These are phyloP conservation scores for Aphelenchoides fujianensis DNA, from an alignment of 1,140 invertebrate species.

Conservation along the genomic window DNA sequence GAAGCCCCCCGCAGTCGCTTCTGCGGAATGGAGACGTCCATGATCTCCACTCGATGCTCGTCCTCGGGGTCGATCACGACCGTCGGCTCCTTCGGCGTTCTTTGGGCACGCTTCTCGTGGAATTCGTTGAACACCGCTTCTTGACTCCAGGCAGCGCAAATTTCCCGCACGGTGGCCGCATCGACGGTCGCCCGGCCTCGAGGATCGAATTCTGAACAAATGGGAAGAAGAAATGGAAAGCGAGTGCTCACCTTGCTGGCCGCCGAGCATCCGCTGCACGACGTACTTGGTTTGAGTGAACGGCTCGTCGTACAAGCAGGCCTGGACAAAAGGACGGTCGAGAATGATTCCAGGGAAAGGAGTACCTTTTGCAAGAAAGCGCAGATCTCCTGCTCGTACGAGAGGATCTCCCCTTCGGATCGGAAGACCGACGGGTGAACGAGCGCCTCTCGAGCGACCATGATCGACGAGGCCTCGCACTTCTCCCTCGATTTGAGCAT, in stretches of 20 bases:
- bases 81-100: too few species aligned
- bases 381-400: slow-evolving; percentile 77
- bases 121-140: slow-evolving; percentile 33
- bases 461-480: slow-evolving; percentile 83
- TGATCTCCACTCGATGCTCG: too few species aligned
- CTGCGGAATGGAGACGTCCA: too few species aligned
- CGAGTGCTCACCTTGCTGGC: slow-evolving; percentile 52
- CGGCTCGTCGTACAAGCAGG: slow-evolving; percentile 64
- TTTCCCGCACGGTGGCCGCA: slow-evolving; percentile 51
- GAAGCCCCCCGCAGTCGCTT: too few species aligned
- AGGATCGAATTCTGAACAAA: slow-evolving; percentile 54
- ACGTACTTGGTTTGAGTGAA: slow-evolving; percentile 65
- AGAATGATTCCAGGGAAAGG: slow-evolving; percentile 14
- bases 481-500: slow-evolving; percentile 75
- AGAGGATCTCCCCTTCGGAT: slow-evolving; percentile 66
- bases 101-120: too few species aligned
- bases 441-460: slow-evolving; percentile 88
- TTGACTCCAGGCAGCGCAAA: slow-evolving; percentile 52
- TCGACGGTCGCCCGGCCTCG: slow-evolving; percentile 52
- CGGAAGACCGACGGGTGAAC: slow-evolving; percentile 90
- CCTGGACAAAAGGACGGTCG: slow-evolving; percentile 48
- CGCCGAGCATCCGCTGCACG: slow-evolving; percentile 65
- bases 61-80: too few species aligned
- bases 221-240: not conserved
- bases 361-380: slow-evolving; percentile 66